Percentiles rank a stretch among this genome's conserved stretches.
Conservation (phyloP, 2,113 vertebrate species). For the Ahaetulla prasina region DNA sequence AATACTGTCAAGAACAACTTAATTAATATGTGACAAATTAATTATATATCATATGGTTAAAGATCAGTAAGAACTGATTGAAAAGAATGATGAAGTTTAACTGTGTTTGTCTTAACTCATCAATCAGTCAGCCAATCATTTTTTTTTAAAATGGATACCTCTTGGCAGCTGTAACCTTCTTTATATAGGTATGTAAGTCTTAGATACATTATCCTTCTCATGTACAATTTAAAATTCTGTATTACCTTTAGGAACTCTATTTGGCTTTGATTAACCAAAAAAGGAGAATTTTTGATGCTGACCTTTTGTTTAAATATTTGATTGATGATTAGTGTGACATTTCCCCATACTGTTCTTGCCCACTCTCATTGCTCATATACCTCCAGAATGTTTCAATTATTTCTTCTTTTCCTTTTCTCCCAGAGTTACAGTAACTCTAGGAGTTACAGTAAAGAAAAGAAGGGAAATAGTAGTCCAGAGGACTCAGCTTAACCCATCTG, state of each 20-base stretch:
- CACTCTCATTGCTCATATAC: neutral
- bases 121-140: neutral
- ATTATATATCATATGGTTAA: slow-evolving; percentile 24
- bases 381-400: slow-evolving; percentile 38
- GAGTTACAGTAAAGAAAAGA: slow-evolving; percentile 17
- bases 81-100: slow-evolving; percentile 18
- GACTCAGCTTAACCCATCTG: slow-evolving; percentile 32
- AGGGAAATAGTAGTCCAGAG: slow-evolving; percentile 43
- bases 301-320: neutral
- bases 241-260: neutral
- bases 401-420: slow-evolving; percentile 24
- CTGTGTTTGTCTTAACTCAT: neutral
- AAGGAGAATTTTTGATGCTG: neutral
- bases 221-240: neutral
- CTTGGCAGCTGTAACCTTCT: neutral
- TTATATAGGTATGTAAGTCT: neutral
- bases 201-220: neutral
- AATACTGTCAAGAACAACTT: slow-evolving; percentile 39
- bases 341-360: neutral
- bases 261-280: slow-evolving; percentile 37
- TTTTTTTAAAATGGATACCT: neutral
- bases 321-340: neutral
- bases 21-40: slow-evolving; percentile 26
- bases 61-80: slow-evolving; percentile 32
- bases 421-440: slow-evolving; percentile 21